Conservation (phyloP, 2,113 vertebrate species). For the Pterocles gutturalis region DNA sequence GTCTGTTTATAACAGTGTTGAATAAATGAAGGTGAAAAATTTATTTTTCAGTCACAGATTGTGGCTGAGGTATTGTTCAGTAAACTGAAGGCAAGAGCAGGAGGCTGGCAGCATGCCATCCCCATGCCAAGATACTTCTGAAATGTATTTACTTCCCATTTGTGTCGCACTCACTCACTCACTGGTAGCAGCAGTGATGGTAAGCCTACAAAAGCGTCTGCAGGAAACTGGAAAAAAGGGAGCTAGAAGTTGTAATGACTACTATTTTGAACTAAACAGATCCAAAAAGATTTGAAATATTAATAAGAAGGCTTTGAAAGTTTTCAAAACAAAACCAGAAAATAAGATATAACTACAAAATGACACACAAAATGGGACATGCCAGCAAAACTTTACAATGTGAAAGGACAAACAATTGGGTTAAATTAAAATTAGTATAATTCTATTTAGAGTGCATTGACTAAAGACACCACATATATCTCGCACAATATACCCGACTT, state of each 20-base stretch:
- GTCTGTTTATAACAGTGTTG: not conserved
- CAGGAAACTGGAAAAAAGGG: not conserved
- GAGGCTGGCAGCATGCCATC: not conserved
- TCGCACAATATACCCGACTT: not conserved
- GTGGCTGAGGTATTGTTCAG: not conserved
- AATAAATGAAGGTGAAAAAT: conserved; percentile 26
- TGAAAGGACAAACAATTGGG: not conserved
- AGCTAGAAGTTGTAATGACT: not conserved
- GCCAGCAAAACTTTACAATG: not conserved
- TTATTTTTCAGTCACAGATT: not conserved
- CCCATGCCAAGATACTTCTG: not conserved
- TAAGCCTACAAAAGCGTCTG: not conserved
- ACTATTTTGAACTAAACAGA: conserved; percentile 16
- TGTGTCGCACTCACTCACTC: not conserved
- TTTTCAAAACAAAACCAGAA: not conserved
- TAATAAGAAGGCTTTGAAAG: not conserved
- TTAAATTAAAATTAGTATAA: not conserved
- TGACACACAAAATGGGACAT: not conserved
- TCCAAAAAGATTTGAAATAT: not conserved
- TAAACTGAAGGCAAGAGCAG: not conserved
- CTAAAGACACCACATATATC: not conserved
- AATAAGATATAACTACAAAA: not conserved
- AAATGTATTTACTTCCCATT: not conserved
- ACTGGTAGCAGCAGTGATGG: not conserved
- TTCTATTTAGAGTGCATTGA: not conserved